Evolutionary conservation across 1,140 invertebrate species (phyloP), one percentile per base, ranked within the genome.

Genomic region (Rhyzopertha dominica): DNA sequence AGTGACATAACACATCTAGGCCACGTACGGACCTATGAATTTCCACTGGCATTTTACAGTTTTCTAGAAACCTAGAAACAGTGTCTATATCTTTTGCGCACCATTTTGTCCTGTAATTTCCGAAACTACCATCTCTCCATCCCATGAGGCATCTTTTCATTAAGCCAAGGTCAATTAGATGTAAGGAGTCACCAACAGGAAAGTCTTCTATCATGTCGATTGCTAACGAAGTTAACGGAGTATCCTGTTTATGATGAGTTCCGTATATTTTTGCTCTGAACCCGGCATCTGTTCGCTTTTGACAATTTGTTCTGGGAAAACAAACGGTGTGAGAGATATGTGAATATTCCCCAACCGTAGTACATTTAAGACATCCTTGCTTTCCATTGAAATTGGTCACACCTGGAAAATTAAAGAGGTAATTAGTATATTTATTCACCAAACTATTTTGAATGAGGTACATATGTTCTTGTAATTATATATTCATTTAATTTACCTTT

Each of bases 161-260:
- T 13, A 61, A 38, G 14, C 58, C 56, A 12, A 54, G 41, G 29
- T 61, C 46, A n/a, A 61, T 48, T 14, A 59, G 37, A 40, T 61
- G 53, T 12, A 57, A 20, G 10, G 44, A 44, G 49, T 61, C 59
- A 14, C 19, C 43, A 2, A 56, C 48, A 12, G 51, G 51, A 52
- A 59, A 59, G 34, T 45, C 47, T 34, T 55, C 37, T 8, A 61
- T 22, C 54, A 61, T 57, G 35, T 61, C 38, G 9, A 59, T 50
- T 5, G 30, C 37, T 1, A 54, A 28, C 14, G 34, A 13, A 25
- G 31, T 14, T 29, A 61, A 40, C 14, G 54, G 48, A 8, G 54
- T 42, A 30, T 54, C 25, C n/a, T 10, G 3, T 32, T 57, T 59
- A 39, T 56, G 53, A 32, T 58, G 56, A n/a, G 5, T 17, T n/a